Evolutionary conservation across 2,113 vertebrate genomes (phyloP).

Genomic region (Petroica traversi): DNA sequence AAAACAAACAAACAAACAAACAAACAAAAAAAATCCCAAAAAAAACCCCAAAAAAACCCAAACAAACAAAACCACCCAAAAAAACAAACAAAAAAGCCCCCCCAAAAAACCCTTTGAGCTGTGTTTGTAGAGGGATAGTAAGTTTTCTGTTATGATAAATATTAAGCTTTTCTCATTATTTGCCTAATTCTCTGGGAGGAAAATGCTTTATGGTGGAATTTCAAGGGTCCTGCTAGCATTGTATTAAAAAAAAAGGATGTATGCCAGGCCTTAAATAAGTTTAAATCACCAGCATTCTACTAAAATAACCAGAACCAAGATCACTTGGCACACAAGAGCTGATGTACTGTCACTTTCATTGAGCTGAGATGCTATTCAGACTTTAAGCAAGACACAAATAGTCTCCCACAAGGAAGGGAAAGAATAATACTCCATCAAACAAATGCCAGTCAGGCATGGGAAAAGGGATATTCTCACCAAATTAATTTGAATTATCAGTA

Average conservation of each 20-base stretch:
- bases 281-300: background rate
- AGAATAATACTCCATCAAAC: background rate
- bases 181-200: background rate
- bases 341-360: background rate
- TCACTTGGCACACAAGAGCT: background rate
- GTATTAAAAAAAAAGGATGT: background rate
- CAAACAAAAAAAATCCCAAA: no score
- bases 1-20: background rate
- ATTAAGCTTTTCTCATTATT: background rate
- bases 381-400: background rate
- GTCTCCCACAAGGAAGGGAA: background rate
- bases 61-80: no score
- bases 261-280: background rate
- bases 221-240: background rate
- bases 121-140: background rate
- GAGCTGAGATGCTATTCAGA: background rate
- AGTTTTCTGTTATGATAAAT: background rate
- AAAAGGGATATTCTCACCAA: background rate
- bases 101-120: background rate
- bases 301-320: background rate
- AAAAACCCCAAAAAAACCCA: no score
- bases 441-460: background rate
- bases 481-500: background rate
- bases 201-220: background rate
- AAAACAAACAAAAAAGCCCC: no score